Evolutionary conservation across 1,140 invertebrate species (phyloP).

Genomic region (Drosophila nigrodunni): DNA sequence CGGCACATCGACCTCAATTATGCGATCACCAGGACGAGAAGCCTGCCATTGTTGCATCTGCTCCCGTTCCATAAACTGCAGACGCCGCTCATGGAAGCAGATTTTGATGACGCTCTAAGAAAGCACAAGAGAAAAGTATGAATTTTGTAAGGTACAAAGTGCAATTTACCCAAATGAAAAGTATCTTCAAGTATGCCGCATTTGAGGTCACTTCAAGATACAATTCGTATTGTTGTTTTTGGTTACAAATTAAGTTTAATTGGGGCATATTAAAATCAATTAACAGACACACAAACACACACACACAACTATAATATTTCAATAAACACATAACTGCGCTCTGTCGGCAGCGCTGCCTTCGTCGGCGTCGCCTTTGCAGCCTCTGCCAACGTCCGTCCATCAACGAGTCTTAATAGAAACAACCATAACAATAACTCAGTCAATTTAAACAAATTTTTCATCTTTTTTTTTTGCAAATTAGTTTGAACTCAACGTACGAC

Average conservation of each 20-base stretch:
- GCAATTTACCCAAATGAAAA: constrained; percentile 39
- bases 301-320: constrained; percentile 43
- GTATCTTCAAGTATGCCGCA: constrained; percentile 27
- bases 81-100: constrained; percentile 97
- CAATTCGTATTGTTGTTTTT: constrained; percentile 45
- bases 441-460: constrained; percentile 56
- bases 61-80: constrained; percentile 97
- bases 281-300: constrained; percentile 52
- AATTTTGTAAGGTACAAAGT: constrained; percentile 24
- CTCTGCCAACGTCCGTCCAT: constrained; percentile 12
- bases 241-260: constrained; percentile 73
- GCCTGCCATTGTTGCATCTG: constrained; percentile 96
- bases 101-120: constrained; percentile 93
- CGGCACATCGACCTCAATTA: constrained; percentile 96
- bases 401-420: constrained; percentile 61
- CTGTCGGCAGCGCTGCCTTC: background rate
- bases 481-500: constrained; percentile 52
- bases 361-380: constrained; percentile 8
- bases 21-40: constrained; percentile 94
- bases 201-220: constrained; percentile 35
- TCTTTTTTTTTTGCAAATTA: constrained; percentile 57
- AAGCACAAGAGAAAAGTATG: constrained; percentile 10
- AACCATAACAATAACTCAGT: constrained; percentile 66
- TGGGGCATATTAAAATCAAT: constrained; percentile 84
- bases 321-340: constrained; percentile 30